Evolutionary conservation across 2,113 vertebrate genomes (phyloP).

Genomic region (Prochilodus magdalenae): DNA sequence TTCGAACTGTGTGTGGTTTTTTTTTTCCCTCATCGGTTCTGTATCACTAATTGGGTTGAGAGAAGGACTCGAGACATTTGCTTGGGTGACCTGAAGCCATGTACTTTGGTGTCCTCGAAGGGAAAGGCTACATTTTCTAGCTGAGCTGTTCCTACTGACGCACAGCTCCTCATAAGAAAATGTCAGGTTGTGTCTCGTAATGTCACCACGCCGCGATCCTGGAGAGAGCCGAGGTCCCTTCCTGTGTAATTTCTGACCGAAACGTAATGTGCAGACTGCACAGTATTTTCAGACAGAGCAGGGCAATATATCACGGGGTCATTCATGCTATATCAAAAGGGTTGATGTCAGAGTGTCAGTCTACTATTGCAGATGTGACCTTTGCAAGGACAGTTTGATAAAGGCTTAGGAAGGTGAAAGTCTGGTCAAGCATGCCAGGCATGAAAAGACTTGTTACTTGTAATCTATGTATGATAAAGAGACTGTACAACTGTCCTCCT

Average conservation of each 20-base stretch:
- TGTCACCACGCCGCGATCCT: constrained; percentile 9
- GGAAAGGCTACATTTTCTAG: constrained; percentile 38
- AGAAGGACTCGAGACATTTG: constrained; percentile 21
- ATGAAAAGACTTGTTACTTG: background rate
- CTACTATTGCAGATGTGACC: background rate
- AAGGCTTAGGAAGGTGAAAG: background rate
- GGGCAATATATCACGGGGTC: background rate
- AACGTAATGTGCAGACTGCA: background rate
- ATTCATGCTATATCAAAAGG: background rate
- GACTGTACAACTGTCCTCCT: background rate
- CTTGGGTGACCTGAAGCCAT: constrained; percentile 23
- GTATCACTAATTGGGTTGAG: constrained; percentile 9
- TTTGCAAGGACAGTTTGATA: background rate
- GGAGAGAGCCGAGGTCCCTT: constrained; percentile 17
- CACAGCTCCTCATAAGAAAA: constrained; percentile 35
- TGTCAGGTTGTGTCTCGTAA: constrained; percentile 35
- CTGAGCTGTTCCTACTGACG: constrained; percentile 38
- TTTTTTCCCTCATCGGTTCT: background rate
- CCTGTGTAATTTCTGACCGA: constrained; percentile 2
- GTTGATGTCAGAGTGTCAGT: background rate
- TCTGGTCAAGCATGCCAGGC: background rate
- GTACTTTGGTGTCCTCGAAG: constrained; percentile 1
- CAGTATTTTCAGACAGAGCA: background rate
- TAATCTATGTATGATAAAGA: background rate
- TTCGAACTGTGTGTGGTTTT: background rate